Conservation (phyloP, 2,797 vertebrate genomes). For the Remorina albescens region DNA sequence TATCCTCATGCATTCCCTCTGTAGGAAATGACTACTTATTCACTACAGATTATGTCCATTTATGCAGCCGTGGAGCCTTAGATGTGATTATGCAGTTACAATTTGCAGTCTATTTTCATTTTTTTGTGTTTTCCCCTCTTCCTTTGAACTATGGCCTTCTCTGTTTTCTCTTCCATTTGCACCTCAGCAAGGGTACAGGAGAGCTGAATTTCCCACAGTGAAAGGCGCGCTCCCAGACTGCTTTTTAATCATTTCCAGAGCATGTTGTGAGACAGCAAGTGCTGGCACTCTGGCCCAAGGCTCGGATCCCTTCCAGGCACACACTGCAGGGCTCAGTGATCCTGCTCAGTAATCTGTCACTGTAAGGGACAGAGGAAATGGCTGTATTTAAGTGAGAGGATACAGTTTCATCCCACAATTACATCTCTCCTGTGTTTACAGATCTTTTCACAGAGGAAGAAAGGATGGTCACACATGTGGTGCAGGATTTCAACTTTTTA, state of each 20-base stretch:
- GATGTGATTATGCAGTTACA: no score
- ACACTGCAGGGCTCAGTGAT: conserved; percentile 75
- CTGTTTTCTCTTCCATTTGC: conserved; percentile 77
- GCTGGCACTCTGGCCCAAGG: conserved; percentile 77
- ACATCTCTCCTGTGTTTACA: conserved; percentile 84
- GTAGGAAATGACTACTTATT: not conserved
- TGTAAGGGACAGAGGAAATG: conserved; percentile 83
- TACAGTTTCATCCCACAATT: conserved; percentile 85
- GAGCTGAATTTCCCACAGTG: conserved; percentile 86
- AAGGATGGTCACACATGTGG: conserved; percentile 71
- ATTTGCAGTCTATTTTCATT: no score
- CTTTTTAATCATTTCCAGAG: conserved; percentile 94
- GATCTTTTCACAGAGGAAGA: conserved; percentile 79
- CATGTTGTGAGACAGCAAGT: conserved; percentile 79
- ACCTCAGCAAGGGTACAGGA: conserved; percentile 83
- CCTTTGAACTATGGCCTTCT: conserved; percentile 67
- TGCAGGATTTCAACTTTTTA: conserved; percentile 75
- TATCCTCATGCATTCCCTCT: not conserved
- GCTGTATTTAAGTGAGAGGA: conserved; percentile 84
- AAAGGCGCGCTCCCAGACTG: conserved; percentile 82
- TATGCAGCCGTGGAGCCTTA: no score
- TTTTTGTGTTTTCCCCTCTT: conserved; percentile 38
- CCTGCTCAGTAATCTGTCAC: conserved; percentile 84
- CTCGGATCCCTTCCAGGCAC: conserved; percentile 81
- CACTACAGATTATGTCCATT: no score